Evolutionary conservation across 2,797 vertebrate species (phyloP).

Genomic region (Acropternis orthonyx): DNA sequence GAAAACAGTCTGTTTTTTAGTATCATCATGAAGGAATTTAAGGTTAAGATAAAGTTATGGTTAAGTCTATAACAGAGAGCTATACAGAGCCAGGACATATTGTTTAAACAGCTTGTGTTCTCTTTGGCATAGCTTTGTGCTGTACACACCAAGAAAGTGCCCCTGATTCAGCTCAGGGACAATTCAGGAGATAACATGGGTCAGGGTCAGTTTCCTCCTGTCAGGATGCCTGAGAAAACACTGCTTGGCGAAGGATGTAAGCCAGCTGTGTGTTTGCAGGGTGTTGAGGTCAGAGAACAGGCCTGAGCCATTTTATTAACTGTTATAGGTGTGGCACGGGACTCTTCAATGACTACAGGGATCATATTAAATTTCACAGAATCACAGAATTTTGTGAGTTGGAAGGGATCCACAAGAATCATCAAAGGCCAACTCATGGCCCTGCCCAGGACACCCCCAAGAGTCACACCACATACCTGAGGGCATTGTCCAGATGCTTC

Average conservation of each 20-base stretch:
- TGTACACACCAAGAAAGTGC: not conserved
- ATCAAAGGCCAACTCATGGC: accelerated
- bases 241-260: not conserved
- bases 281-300: not conserved
- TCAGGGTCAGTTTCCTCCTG: not conserved
- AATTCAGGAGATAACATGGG: not conserved
- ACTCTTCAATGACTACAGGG: not conserved
- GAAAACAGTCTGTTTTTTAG: not conserved
- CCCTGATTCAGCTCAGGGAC: not conserved
- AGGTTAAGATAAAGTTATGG: not conserved
- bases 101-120: not conserved
- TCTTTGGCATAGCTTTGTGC: not conserved
- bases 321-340: not conserved
- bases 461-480: not conserved
- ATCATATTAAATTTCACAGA: not conserved
- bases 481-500: not conserved
- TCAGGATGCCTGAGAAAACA: not conserved
- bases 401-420: not conserved
- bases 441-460: not conserved
- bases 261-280: not conserved
- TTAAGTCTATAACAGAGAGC: not conserved
- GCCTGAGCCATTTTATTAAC: not conserved
- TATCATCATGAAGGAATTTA: not conserved
- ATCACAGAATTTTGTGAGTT: not conserved
- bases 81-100: not conserved